Percentiles rank a stretch among this genome's conserved stretches.
Conservation (phyloP, 2,888 invertebrate species). For the Campoplex capitator region DNA sequence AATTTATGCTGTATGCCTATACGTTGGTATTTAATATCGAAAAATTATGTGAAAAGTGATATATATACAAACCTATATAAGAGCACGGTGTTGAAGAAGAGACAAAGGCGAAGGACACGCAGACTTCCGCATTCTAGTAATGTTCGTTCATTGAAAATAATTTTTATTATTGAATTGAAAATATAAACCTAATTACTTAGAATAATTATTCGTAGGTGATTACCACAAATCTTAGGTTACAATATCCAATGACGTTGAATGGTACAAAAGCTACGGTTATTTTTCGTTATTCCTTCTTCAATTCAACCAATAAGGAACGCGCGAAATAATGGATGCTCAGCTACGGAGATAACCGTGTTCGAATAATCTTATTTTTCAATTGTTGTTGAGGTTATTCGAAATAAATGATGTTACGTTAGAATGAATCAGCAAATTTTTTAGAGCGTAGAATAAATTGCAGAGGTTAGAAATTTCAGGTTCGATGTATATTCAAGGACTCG, state of each 20-base stretch:
- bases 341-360: conserved; percentile 17
- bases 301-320: conserved; percentile 48
- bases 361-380: neutral
- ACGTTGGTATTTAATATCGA: neutral
- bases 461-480: conserved; percentile 1
- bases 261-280: conserved; percentile 74
- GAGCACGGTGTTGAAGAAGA: neutral
- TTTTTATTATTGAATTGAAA: conserved; percentile 82
- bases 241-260: conserved; percentile 77
- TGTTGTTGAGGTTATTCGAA: conserved; percentile 26
- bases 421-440: conserved; percentile 9
- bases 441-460: neutral
- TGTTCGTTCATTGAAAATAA: conserved; percentile 81
- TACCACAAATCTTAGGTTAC: conserved; percentile 80
- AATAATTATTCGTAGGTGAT: conserved; percentile 78
- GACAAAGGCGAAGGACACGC: conserved; percentile 13
- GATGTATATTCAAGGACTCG: conserved; percentile 14
- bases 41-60: neutral
- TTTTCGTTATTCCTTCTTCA: conserved; percentile 68
- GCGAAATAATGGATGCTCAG: conserved; percentile 55
- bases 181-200: conserved; percentile 82
- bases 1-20: neutral
- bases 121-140: conserved; percentile 54
- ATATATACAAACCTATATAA: conserved; percentile 1
- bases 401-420: neutral